Evolutionary conservation across 2,797 vertebrate species (phyloP).

Genomic region (Antennarius maculatus): DNA sequence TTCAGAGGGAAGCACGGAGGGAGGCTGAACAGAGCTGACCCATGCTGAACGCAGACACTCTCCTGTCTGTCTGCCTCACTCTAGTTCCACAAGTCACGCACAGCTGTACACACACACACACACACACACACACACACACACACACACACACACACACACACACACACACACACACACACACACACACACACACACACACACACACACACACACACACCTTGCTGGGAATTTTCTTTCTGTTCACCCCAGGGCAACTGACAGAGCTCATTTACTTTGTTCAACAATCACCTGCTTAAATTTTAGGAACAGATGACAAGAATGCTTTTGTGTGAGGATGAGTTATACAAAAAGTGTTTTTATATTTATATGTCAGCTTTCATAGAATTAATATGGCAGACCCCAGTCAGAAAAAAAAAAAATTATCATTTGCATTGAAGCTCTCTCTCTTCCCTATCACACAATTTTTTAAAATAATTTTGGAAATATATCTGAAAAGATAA

Average conservation of each 20-base stretch:
- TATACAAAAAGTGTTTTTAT: constrained; percentile 14
- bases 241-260: constrained; percentile 12
- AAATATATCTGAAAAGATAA: constrained; percentile 10
- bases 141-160: no score
- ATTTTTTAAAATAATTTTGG: constrained; percentile 21
- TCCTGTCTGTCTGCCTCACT: constrained; percentile 50
- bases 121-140: constrained; percentile 19
- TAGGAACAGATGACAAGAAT: constrained; percentile 5
- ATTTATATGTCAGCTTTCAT: constrained; percentile 9
- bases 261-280: constrained; percentile 39
- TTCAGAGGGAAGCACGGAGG: constrained; percentile 63
- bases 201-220: constrained; percentile 6
- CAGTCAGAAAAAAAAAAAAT: constrained; percentile 10
- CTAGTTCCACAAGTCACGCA: constrained; percentile 70
- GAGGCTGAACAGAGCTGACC: constrained; percentile 64
- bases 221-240: constrained; percentile 19
- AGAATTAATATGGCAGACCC: background rate
- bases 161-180: no score
- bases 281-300: constrained; percentile 48
- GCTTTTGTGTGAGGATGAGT: constrained; percentile 10
- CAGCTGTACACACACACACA: constrained; percentile 24
- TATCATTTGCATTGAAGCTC: constrained; percentile 14
- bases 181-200: no score
- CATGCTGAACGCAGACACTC: constrained; percentile 54
- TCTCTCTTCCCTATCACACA: background rate